Evolutionary conservation across 2,797 vertebrate genomes (phyloP).

Genomic region (Tangara arthus): DNA sequence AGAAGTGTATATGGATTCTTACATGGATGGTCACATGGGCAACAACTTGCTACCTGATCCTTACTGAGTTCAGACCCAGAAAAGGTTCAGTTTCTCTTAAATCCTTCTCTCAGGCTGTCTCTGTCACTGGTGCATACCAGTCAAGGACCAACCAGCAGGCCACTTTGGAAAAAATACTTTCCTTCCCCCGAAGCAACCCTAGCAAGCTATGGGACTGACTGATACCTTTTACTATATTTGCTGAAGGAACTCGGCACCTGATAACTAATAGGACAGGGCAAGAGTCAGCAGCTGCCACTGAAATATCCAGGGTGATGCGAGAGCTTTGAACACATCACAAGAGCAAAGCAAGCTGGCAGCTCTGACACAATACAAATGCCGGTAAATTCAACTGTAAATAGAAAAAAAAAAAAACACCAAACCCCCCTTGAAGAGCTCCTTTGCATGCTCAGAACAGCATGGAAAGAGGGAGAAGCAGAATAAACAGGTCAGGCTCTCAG

Average conservation of each 20-base stretch:
- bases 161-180: not conserved
- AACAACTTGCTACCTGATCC: not conserved
- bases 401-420: not conserved
- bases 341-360: not conserved
- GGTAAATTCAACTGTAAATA: not conserved
- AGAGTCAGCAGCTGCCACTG: not conserved
- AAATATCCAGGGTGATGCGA: rapidly evolving
- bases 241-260: not conserved
- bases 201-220: not conserved
- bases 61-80: not conserved
- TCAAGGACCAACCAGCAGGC: not conserved
- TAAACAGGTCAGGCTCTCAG: not conserved
- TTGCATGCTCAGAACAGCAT: not conserved
- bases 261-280: not conserved
- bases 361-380: not conserved
- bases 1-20: not conserved
- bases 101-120: not conserved
- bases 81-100: not conserved
- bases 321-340: not conserved
- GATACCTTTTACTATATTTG: not conserved
- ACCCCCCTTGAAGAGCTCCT: not conserved
- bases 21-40: not conserved
- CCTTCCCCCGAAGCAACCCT: not conserved
- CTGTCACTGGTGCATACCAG: not conserved
- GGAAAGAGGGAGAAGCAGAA: not conserved